Conservation (phyloP, 2,797 vertebrate species). For the Coracias cyanogaster region DNA sequence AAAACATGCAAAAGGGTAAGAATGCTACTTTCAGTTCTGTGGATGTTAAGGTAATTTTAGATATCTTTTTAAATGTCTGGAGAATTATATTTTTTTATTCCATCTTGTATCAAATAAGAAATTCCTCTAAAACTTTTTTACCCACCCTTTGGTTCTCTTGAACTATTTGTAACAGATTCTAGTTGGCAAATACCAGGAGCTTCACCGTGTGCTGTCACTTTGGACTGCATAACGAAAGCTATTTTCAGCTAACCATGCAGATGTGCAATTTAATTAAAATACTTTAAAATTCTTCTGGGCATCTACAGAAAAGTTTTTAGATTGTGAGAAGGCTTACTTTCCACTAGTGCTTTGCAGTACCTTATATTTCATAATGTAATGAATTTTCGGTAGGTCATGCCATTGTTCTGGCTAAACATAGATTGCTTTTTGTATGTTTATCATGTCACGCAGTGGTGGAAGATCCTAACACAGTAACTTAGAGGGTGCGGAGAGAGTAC, state of each 20-base stretch:
- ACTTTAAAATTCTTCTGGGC: not conserved
- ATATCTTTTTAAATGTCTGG: not conserved
- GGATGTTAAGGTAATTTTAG: not conserved
- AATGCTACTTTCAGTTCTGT: not conserved
- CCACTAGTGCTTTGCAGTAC: not conserved
- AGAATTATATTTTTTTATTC: not conserved
- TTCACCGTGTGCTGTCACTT: not conserved
- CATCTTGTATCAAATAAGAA: not conserved
- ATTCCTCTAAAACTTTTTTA: not conserved
- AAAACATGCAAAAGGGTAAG: not conserved
- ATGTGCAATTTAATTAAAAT: not conserved
- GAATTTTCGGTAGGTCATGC: not conserved
- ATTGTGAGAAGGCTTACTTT: not conserved
- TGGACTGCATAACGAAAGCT: not conserved
- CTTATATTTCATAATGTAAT: not conserved
- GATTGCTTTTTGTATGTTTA: not conserved
- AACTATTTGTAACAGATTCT: not conserved
- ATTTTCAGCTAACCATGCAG: not conserved
- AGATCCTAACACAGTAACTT: not conserved
- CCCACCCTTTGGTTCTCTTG: not conserved
- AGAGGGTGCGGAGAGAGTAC: not conserved
- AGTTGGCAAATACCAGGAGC: not conserved
- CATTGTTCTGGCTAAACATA: not conserved
- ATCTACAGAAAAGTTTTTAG: not conserved
- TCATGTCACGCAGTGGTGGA: fast-evolving